Base-by-base conservation (phyloP, 2,888 invertebrate genomes). In the Drosophila austrosaltans region DNA sequence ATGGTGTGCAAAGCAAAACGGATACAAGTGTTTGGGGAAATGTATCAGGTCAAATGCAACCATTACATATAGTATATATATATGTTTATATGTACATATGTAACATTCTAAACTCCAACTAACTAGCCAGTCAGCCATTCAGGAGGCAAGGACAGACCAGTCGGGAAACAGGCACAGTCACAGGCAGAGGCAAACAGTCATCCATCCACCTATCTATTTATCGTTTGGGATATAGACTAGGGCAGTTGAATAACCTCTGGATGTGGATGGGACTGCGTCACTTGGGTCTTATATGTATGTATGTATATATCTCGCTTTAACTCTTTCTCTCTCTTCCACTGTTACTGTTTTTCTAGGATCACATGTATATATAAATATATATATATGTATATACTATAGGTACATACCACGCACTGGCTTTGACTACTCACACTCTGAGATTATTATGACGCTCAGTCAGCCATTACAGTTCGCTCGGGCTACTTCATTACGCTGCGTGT, bases 401-500 rank as follows among this genome's bases (percentile, higher is more conserved):
- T 36, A 36, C 8, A 65, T 30, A 44, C 39, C 69, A 73, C 59
- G 69, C 66, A 76, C 66, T 53, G 48, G 25, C 48, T 48, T 48
- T 66, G 56, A 53, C 16, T 54, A 56, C 62, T 57, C 67, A 66
- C 66, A 66, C 70, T 53, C 36, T 59, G 44, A 83, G 84, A 84
- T 87, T 85, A 87, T 85, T 84, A 84, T 83, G 83, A 83, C 87
- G 78, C 86, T 79, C 86, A 81, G 83, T 83, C 81, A 82, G 84
- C 79, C 82, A 82, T 85, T 80, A 82, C 80, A 81, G 72, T 77
- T 82, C 69, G 75, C 75, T 68, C 72, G 65, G 85, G 84, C 85
- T 85, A 85, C 85, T 85, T 85, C 85, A 85, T 87, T 85, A 85
- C 82, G 79, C 81, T 87, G 85, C 85, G 85, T 85, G 87, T 82